These are phyloP conservation scores for Patella ulyssiponensis DNA, from an alignment of 2,888 invertebrate genomes.

Conservation along the genomic window DNA sequence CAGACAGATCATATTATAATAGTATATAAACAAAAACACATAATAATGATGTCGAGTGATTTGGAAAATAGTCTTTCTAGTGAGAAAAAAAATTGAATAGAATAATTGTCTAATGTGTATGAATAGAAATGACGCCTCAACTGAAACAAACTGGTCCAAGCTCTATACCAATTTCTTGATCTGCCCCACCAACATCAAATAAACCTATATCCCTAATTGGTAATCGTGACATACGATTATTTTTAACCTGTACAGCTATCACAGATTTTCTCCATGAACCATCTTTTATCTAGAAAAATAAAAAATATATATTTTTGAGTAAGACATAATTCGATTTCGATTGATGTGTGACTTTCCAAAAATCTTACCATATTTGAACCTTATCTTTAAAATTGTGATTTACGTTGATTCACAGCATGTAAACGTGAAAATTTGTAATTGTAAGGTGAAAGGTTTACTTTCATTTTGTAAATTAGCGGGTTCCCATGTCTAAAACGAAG, in stretches of 20 bases:
- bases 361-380: not conserved
- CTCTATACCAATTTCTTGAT: constrained; percentile 87
- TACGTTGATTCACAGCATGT: not conserved
- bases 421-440: no score
- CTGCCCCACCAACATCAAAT: constrained; percentile 81
- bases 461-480: no score
- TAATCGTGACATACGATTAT: constrained; percentile 84
- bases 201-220: constrained; percentile 88
- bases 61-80: constrained; percentile 14
- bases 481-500: no score
- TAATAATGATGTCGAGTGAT: not conserved
- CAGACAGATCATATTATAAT: no score
- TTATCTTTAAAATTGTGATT: not conserved
- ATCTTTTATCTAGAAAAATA: constrained; percentile 77
- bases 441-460: no score
- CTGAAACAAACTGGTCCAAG: constrained; percentile 88
- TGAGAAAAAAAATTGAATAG: constrained; percentile 5
- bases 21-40: no score
- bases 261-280: constrained; percentile 84
- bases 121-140: constrained; percentile 25
- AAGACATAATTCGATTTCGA: not conserved
- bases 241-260: constrained; percentile 79
- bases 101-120: not conserved
- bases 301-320: not conserved
- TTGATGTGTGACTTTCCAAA: not conserved